Percentiles rank a stretch among this genome's conserved stretches.
phyloP scores from a whole-genome alignment of 2,113 vertebrate species.

The Dipodomys stephensi region DNA sequence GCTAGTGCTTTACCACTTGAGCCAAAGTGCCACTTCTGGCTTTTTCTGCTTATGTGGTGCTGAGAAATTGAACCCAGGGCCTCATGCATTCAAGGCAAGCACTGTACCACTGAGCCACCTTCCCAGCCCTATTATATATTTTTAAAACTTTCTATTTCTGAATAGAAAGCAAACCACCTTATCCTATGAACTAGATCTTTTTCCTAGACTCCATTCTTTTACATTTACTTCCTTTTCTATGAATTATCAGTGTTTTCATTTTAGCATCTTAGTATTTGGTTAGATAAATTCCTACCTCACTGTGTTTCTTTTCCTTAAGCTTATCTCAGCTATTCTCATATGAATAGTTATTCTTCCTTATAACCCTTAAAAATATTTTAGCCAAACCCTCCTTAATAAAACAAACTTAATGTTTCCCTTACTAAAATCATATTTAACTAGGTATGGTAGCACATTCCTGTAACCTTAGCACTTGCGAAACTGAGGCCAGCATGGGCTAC shows the following conservation, averaged over 20 bases:
- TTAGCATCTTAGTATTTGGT: too few relatives aligned
- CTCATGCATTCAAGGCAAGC: too few relatives aligned
- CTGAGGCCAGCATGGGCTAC: background rate
- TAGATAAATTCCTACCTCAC: background rate
- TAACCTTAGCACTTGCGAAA: background rate
- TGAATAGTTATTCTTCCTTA: background rate
- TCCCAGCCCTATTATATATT: too few relatives aligned
- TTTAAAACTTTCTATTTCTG: background rate
- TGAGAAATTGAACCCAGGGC: too few relatives aligned
- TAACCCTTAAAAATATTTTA: conserved; percentile 20
- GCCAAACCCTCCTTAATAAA: background rate
- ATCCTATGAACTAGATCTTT: background rate
- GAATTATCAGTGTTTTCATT: background rate
- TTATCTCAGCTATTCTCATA: background rate
- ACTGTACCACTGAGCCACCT: too few relatives aligned
- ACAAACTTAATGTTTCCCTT: background rate
- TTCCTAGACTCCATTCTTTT: conserved; percentile 2
- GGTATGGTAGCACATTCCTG: background rate
- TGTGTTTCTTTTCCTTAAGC: background rate
- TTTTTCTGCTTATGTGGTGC: too few relatives aligned
- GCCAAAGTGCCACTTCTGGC: too few relatives aligned
- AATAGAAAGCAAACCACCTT: background rate
- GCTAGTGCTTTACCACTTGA: too few relatives aligned
- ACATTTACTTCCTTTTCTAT: background rate
- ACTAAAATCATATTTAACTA: conserved; percentile 36